Conservation (phyloP, 2,888 invertebrate genomes). For the Hedychridium roseum region DNA sequence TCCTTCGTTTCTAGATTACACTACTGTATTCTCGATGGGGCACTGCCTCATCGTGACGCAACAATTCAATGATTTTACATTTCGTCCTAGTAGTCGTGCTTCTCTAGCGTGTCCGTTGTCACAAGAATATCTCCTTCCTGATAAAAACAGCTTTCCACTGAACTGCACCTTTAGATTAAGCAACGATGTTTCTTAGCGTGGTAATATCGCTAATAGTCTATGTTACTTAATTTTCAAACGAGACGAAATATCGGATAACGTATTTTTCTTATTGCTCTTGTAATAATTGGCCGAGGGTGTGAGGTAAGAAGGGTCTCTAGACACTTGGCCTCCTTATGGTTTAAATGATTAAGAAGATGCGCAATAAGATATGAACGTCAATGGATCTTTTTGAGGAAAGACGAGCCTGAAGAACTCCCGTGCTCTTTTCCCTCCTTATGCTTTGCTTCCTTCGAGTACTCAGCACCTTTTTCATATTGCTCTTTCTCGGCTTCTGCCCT, state of each 20-base stretch:
- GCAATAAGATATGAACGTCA: background rate
- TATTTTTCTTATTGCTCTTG: background rate
- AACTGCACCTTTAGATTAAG: conserved; percentile 21
- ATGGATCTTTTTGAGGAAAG: conserved; percentile 6
- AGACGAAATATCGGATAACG: background rate
- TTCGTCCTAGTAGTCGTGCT: conserved; percentile 15
- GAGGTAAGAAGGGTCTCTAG: background rate
- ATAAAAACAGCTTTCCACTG: conserved; percentile 26
- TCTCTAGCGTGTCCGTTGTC: conserved; percentile 6
- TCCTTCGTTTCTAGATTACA: too few relatives aligned
- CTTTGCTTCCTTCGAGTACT: conserved; percentile 41
- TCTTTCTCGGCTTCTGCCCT: conserved; percentile 59
- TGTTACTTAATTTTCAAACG: background rate
- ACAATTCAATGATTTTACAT: conserved; percentile 12
- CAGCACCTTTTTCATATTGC: conserved; percentile 61
- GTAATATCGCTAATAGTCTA: too few relatives aligned
- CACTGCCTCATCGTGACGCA: background rate
- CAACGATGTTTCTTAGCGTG: conserved; percentile 13
- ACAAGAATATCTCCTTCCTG: conserved; percentile 26
- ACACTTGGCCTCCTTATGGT: background rate
- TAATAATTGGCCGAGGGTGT: too few relatives aligned
- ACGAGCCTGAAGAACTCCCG: conserved; percentile 23
- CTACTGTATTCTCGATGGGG: background rate
- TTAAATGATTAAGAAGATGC: background rate
- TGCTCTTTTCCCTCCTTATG: conserved; percentile 42